Conservation (phyloP, 2,113 vertebrate species). For the Ardeotis arabs region DNA sequence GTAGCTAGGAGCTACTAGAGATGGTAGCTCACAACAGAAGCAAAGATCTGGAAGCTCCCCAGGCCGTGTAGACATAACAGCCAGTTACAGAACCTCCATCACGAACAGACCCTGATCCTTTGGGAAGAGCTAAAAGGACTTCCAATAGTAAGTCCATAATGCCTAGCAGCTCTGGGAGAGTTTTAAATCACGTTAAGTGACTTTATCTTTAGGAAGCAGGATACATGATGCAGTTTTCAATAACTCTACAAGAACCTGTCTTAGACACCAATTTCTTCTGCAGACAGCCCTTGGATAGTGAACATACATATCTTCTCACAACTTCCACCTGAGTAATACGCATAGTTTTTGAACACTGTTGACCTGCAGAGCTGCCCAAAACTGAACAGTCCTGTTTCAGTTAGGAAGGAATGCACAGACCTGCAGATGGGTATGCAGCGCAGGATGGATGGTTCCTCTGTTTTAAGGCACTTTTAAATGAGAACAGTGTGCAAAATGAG, state of each 20-base stretch:
- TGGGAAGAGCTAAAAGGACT: not conserved
- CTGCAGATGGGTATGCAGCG: rapidly evolving
- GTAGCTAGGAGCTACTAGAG: not conserved
- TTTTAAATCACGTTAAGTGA: not conserved
- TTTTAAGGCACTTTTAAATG: not conserved
- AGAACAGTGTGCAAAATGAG: not conserved
- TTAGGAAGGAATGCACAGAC: not conserved
- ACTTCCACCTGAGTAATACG: not conserved
- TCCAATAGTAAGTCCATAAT: not conserved
- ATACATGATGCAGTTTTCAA: not conserved
- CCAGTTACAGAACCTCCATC: not conserved
- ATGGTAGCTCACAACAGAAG: not conserved
- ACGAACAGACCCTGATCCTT: not conserved
- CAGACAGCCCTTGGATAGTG: not conserved
- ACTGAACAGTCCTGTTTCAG: not conserved
- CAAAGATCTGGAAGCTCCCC: not conserved
- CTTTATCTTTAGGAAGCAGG: not conserved
- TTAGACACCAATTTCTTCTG: not conserved
- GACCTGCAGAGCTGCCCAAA: not conserved
- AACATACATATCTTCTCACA: not conserved
- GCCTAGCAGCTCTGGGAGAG: not conserved
- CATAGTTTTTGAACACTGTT: not conserved
- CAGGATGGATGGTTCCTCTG: not conserved
- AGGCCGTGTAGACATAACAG: not conserved
- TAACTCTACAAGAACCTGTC: not conserved